phyloP scores from a whole-genome alignment of 2,797 vertebrate genomes.

The Bucorvus abyssinicus region DNA sequence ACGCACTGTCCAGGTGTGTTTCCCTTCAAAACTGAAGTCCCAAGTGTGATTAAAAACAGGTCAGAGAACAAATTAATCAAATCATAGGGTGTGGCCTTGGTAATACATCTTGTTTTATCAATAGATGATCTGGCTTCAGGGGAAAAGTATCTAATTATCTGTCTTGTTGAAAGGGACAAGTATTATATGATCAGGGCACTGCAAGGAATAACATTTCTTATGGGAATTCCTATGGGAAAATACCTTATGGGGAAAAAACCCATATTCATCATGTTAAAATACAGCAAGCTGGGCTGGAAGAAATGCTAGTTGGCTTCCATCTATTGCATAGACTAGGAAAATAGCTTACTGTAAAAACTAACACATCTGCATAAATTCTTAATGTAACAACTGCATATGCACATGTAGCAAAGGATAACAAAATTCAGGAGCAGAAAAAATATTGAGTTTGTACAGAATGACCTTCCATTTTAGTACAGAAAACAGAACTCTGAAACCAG shows the following conservation, averaged over 20 bases:
- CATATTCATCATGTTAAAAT: not conserved
- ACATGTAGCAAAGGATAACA: slow-evolving; percentile 3
- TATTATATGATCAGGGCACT: not conserved
- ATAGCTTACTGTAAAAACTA: not conserved
- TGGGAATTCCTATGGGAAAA: slow-evolving; percentile 28
- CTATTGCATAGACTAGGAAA: not conserved
- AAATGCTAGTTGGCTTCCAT: not conserved
- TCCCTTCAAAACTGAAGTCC: slow-evolving; percentile 6
- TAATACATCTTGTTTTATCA: slow-evolving; percentile 19
- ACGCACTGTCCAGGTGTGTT: not conserved
- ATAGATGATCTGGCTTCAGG: slow-evolving; percentile 14
- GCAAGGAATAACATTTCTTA: not conserved
- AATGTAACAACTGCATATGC: not conserved
- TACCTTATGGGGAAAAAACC: not conserved
- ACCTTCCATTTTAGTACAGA: slow-evolving; percentile 37
- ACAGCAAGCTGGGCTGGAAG: not conserved
- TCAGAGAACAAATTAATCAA: slow-evolving; percentile 24
- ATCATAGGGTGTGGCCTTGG: not conserved
- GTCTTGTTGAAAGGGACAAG: slow-evolving; percentile 4
- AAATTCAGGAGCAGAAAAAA: slow-evolving; percentile 30
- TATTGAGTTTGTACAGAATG: not conserved
- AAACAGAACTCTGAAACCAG: slow-evolving; percentile 40
- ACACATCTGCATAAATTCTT: slow-evolving; percentile 9
- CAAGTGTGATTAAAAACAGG: not conserved
- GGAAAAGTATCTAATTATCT: not conserved